Evolutionary conservation across 2,797 vertebrate genomes (phyloP).

Genomic region (Spinibarbus caldwelli): DNA sequence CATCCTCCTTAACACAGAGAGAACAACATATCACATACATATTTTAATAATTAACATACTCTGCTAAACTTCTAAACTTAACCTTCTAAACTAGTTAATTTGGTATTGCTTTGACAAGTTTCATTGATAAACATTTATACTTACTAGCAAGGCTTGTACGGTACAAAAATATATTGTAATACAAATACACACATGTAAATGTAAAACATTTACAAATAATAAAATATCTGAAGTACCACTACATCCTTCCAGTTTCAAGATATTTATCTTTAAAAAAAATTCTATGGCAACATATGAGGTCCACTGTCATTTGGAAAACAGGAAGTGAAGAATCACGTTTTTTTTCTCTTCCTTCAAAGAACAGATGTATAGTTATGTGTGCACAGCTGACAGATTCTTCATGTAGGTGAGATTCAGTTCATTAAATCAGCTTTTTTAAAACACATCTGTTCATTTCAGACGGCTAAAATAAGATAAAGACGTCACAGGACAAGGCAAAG

Average conservation of each 20-base stretch:
- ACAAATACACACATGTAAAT: background rate
- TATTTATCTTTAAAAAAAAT: background rate
- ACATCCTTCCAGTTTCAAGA: background rate
- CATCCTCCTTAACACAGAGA: conserved; percentile 84
- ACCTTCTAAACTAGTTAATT: background rate
- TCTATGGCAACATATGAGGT: background rate
- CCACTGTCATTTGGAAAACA: conserved; percentile 13
- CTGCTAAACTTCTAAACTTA: background rate
- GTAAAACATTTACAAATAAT: background rate
- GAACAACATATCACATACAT: conserved; percentile 25
- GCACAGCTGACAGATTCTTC: background rate
- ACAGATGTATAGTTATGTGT: background rate
- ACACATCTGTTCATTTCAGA: conserved; percentile 8
- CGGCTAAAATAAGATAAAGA: background rate
- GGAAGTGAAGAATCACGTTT: conserved; percentile 33
- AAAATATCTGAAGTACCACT: background rate
- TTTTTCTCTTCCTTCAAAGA: conserved; percentile 37
- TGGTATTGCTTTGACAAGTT: background rate
- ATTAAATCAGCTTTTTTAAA: background rate
- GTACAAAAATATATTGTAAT: background rate
- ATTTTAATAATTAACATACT: background rate
- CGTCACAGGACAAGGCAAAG: background rate
- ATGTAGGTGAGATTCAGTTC: background rate
- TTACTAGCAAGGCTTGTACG: background rate
- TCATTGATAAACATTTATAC: background rate